These are phyloP conservation scores for Pinctada fucata DNA, from an alignment of 2,888 invertebrate genomes.

Conservation along the genomic window DNA sequence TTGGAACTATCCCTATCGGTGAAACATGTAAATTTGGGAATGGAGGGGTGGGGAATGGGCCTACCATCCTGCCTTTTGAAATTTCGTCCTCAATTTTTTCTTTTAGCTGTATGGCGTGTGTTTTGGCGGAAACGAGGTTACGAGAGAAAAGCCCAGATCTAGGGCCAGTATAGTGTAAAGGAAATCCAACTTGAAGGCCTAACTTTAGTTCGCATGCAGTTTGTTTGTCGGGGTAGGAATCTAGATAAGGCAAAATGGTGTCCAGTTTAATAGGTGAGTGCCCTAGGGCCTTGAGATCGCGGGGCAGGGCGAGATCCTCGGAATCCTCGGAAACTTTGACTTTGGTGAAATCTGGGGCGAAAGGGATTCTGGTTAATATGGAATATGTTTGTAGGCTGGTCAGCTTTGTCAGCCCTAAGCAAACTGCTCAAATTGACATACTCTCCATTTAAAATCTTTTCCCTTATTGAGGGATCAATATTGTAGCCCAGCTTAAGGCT, in stretches of 20 bases:
- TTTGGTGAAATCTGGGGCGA: not conserved
- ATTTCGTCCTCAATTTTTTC: slow-evolving; percentile 13
- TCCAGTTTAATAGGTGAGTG: slow-evolving; percentile 18
- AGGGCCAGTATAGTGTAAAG: too few species aligned
- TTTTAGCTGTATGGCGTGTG: not conserved
- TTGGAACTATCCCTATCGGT: slow-evolving; percentile 16
- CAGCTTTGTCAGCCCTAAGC: not conserved
- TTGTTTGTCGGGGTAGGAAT: not conserved
- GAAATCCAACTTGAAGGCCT: too few species aligned
- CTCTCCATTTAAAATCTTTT: not conserved
- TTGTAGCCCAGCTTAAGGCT: not conserved
- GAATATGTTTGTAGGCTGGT: not conserved
- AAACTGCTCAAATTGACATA: not conserved
- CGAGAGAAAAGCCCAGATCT: too few species aligned
- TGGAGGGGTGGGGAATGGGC: slow-evolving; percentile 3
- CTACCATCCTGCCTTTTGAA: slow-evolving; percentile 6
- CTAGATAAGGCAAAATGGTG: not conserved
- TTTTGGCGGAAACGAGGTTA: not conserved
- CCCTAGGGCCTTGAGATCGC: slow-evolving; percentile 10
- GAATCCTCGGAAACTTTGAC: not conserved
- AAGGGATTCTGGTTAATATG: not conserved
- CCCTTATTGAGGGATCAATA: not conserved
- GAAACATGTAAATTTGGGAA: slow-evolving; percentile 20
- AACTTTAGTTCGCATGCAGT: too few species aligned
- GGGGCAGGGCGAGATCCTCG: not conserved